Evolutionary conservation across 2,888 invertebrate species (phyloP), one percentile per base, ranked within the genome.

Genomic region (Drosophila lutescens): DNA sequence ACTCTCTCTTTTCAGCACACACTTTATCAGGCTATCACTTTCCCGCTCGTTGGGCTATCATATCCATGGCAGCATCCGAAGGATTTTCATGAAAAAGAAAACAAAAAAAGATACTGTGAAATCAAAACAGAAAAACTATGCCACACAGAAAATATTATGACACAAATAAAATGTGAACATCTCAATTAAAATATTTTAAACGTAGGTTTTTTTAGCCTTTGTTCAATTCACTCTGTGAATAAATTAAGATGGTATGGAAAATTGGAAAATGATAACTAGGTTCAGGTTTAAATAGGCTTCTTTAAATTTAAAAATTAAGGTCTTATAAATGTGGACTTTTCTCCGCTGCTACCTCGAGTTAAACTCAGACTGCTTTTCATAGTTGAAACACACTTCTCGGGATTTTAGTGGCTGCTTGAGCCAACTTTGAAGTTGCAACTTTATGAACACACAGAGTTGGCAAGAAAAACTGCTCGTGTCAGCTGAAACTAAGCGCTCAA

Each of bases 371-470:
- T n/a, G 17, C 56, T 61, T 20, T 9, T n/a, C 6, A 32, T 6
- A 46, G 8, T 32, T 38, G 32, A 46, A 61, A 44, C 30, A 32
- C 20, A 17, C 46, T 68, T 66, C 15, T n/a, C 15, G 4, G 34
- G 9, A 40, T 41, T 23, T 65, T 23, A 44, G 51, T 12, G 38
- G 56, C 50, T 41, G 44, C 55, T 68, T 44, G n/a, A 41, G 56
- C 13, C 49, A 69, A 67, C 36, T 69, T 69, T 68, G 43, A 68
- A 68, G 67, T 44, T 46, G 38, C 38, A 51, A 65, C 34, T 66
- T 66, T 54, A 34, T 47, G 40, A 63, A 43, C 20, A 41, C 13
- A 57, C 40, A 65, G 55, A 65, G 55, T 65, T 65, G 56, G 20
- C 44, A 55, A 47, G 55, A 57, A 66, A 47, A 62, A 66, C 26